A percentile compares a stretch with the other conserved stretches of the same genome.
These are phyloP conservation scores for Acanthosepion esculentum DNA, from an alignment of 2,888 invertebrate genomes.

Conservation along the genomic window DNA sequence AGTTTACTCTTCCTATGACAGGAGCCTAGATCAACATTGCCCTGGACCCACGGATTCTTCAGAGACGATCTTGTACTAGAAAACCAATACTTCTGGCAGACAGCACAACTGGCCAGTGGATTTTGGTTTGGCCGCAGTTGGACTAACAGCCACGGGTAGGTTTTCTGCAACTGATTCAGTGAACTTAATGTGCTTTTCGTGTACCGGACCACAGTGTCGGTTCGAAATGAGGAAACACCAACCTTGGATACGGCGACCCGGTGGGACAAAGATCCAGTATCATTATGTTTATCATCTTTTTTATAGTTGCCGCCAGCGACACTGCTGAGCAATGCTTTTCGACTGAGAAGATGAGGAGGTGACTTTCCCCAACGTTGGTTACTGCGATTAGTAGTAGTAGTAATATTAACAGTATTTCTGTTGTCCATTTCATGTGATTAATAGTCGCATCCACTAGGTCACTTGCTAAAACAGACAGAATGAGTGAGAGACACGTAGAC, in stretches of 20 bases:
- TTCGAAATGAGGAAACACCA: background rate
- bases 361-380: background rate
- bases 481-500: background rate
- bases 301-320: background rate
- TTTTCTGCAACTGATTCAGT: conserved; percentile 24
- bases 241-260: background rate
- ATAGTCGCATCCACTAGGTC: background rate
- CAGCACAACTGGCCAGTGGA: conserved; percentile 40
- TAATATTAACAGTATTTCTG: conserved; percentile 33
- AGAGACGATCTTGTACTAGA: conserved; percentile 36
- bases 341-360: background rate
- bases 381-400: background rate
- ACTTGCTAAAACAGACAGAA: background rate
- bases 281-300: background rate
- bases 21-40: conserved; percentile 40
- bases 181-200: conserved; percentile 36
- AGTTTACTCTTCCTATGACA: conserved; percentile 45
- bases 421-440: conserved; percentile 22
- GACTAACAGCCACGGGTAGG: conserved; percentile 38
- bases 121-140: conserved; percentile 42
- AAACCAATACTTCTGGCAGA: conserved; percentile 46
- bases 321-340: conserved; percentile 17
- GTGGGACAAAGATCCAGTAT: background rate
- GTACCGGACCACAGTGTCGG: background rate
- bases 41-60: conserved; percentile 43